Evolutionary conservation across 1,140 invertebrate genomes (phyloP).

Genomic region (Habropoda laboriosa): DNA sequence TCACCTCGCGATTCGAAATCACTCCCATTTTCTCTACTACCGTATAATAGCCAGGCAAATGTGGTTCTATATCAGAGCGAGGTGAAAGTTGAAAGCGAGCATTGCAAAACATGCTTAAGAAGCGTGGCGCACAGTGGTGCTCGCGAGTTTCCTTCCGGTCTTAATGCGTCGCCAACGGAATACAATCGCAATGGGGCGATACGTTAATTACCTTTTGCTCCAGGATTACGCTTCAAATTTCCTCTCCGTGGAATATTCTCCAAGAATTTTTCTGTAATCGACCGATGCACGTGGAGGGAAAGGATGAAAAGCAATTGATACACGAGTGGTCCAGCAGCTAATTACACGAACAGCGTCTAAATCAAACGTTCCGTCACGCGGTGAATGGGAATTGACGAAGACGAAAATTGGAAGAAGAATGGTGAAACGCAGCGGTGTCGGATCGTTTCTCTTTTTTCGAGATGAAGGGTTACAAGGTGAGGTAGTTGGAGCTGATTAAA

Average conservation of each 20-base stretch:
- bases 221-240: not conserved
- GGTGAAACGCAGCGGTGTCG: too few relatives aligned
- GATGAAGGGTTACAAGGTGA: not conserved
- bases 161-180: not conserved
- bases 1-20: too few relatives aligned
- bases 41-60: not conserved
- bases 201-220: not conserved
- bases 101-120: not conserved
- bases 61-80: too few relatives aligned
- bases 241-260: not conserved
- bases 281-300: too few relatives aligned
- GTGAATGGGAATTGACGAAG: not conserved
- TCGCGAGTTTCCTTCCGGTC: not conserved
- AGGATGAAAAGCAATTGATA: not conserved
- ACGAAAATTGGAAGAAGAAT: not conserved
- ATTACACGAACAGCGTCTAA: not conserved
- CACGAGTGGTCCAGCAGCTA: not conserved
- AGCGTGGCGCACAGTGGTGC: not conserved
- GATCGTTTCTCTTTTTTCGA: not conserved
- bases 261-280: not conserved
- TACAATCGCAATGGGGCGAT: not conserved
- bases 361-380: not conserved
- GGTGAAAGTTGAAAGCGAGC: not conserved
- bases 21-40: too few relatives aligned
- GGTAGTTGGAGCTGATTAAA: conserved; percentile 44